phyloP scores from a whole-genome alignment of 2,888 invertebrate genomes.

The Cephonodes hylas region DNA sequence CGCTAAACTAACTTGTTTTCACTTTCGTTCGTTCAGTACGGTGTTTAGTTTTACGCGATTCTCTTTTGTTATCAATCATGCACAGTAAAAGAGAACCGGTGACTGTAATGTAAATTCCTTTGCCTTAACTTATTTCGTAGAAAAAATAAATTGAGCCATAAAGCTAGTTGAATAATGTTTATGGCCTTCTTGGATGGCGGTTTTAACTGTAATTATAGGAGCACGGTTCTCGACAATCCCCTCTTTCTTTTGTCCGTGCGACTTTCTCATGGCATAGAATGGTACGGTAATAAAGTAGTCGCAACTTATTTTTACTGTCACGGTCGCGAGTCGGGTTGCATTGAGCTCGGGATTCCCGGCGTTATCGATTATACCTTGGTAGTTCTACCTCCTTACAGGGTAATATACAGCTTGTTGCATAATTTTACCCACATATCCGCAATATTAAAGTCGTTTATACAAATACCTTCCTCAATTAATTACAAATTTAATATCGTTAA shows the following conservation, averaged over 20 bases:
- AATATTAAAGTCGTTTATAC: neutral
- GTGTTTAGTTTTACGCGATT: conserved; percentile 7
- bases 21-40: conserved; percentile 27
- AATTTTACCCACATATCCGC: neutral
- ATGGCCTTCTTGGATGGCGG: conserved; percentile 9
- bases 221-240: conserved; percentile 10
- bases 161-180: conserved; percentile 4
- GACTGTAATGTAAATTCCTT: neutral
- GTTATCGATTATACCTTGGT: neutral
- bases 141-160: conserved; percentile 6
- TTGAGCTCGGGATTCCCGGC: conserved; percentile 1
- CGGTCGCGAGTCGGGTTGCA: conserved; percentile 5
- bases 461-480: neutral
- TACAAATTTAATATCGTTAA: neutral
- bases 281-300: conserved; percentile 26
- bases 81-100: neutral
- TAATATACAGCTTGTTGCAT: neutral
- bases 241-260: conserved; percentile 28
- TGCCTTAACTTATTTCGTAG: neutral
- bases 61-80: conserved; percentile 9
- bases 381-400: neutral
- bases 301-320: conserved; percentile 17
- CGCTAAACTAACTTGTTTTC: conserved; percentile 27
- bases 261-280: conserved; percentile 38
- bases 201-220: conserved; percentile 16